Evolutionary conservation across 2,113 vertebrate species (phyloP).

Genomic region (Aleadryas rufinucha): DNA sequence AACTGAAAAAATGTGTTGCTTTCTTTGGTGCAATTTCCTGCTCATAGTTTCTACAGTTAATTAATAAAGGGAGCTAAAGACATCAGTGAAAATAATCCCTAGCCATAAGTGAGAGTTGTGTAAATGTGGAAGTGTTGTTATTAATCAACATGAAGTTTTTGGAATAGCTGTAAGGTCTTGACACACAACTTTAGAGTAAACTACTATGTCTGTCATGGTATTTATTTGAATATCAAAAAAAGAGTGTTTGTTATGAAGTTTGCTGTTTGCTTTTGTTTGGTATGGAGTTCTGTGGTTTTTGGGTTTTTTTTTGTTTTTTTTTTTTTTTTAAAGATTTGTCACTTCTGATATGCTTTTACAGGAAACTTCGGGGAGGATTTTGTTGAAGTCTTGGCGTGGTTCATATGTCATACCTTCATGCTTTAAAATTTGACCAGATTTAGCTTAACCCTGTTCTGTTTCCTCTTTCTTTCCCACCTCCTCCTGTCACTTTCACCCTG

Average conservation of each 20-base stretch:
- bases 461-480: neutral
- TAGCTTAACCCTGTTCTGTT: neutral
- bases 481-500: neutral
- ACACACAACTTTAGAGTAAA: neutral
- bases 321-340: neutral
- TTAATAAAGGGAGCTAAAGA: neutral
- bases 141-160: neutral
- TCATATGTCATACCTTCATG: neutral
- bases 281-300: neutral
- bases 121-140: neutral
- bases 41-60: neutral
- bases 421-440: neutral
- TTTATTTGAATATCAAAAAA: neutral
- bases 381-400: neutral
- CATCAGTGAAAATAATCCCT: neutral
- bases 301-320: neutral
- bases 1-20: neutral
- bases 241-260: neutral
- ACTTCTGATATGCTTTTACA: neutral
- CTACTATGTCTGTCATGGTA: neutral
- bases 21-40: neutral
- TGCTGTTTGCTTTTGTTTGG: neutral
- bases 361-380: neutral
- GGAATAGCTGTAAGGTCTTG: neutral
- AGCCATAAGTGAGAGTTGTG: neutral